Conservation (phyloP, 2,888 invertebrate genomes). For the Nesidiocoris tenuis region DNA sequence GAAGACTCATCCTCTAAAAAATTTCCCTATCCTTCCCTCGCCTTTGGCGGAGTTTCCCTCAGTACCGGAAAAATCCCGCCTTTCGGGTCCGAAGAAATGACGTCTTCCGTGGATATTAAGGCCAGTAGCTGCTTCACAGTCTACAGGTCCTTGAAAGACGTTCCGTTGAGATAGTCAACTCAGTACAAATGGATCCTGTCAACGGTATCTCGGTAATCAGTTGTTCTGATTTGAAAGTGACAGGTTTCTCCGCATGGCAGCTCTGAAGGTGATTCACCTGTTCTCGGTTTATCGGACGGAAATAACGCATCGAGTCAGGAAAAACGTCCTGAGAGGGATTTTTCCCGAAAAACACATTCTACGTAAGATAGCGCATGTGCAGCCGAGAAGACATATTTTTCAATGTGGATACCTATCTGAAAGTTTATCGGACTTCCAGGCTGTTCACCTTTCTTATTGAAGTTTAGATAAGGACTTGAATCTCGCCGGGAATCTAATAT, state of each 20-base stretch:
- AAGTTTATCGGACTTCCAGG: background rate
- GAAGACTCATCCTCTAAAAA: too few relatives aligned
- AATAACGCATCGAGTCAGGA: background rate
- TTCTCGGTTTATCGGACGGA: background rate
- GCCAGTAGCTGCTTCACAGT: background rate
- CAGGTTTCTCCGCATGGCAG: background rate
- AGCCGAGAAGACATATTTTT: too few relatives aligned
- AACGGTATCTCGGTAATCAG: background rate
- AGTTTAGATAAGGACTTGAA: background rate
- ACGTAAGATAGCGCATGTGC: too few relatives aligned
- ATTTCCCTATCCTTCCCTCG: too few relatives aligned
- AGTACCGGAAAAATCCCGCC: too few relatives aligned
- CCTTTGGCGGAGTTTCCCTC: too few relatives aligned
- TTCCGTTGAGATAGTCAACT: background rate
- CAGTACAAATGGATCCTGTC: background rate
- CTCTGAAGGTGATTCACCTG: background rate
- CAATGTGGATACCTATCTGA: too few relatives aligned
- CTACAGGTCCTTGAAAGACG: background rate
- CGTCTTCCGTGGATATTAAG: background rate
- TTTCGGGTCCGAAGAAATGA: background rate
- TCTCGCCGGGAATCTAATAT: background rate
- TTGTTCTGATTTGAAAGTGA: background rate
- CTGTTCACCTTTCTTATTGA: background rate
- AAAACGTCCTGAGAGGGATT: background rate
- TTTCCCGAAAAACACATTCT: background rate